A percentile compares a stretch with the other conserved stretches of the same genome.
Evolutionary conservation across 2,888 invertebrate genomes (phyloP).

Genomic region (Heliconius cydno): DNA sequence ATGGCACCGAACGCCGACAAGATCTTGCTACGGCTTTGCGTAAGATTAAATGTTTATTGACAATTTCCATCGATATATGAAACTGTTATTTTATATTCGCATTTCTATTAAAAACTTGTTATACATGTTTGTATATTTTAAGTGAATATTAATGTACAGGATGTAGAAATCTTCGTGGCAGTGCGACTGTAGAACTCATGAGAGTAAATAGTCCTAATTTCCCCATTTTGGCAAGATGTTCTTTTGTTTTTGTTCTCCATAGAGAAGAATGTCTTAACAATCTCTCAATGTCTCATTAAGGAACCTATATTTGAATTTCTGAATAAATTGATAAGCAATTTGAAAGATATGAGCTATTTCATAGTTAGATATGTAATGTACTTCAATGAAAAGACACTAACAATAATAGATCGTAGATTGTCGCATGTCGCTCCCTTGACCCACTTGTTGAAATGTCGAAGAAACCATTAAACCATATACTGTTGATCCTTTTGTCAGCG

Average conservation of each 20-base stretch:
- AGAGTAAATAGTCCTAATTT: no score
- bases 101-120: slow-evolving; percentile 5
- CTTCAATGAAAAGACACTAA: slow-evolving; percentile 24
- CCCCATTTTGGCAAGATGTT: no score
- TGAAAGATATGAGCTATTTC: background rate
- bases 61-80: slow-evolving; percentile 40
- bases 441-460: slow-evolving; percentile 37
- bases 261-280: no score
- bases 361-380: background rate
- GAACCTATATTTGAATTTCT: background rate
- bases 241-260: no score
- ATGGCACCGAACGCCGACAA: slow-evolving; percentile 47
- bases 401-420: slow-evolving; percentile 24
- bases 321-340: background rate
- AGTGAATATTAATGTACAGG: background rate
- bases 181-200: no score
- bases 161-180: background rate
- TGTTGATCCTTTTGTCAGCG: slow-evolving; percentile 18
- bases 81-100: slow-evolving; percentile 11
- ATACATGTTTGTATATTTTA: background rate
- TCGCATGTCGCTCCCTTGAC: slow-evolving; percentile 40
- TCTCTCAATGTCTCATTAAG: background rate
- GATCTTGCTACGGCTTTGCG: slow-evolving; percentile 22
- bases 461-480: slow-evolving; percentile 32
- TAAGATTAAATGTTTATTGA: slow-evolving; percentile 39